A percentile compares a stretch with the other conserved stretches of the same genome.
Evolutionary conservation across 2,113 vertebrate species (phyloP).

Genomic region (Heterocephalus glaber): DNA sequence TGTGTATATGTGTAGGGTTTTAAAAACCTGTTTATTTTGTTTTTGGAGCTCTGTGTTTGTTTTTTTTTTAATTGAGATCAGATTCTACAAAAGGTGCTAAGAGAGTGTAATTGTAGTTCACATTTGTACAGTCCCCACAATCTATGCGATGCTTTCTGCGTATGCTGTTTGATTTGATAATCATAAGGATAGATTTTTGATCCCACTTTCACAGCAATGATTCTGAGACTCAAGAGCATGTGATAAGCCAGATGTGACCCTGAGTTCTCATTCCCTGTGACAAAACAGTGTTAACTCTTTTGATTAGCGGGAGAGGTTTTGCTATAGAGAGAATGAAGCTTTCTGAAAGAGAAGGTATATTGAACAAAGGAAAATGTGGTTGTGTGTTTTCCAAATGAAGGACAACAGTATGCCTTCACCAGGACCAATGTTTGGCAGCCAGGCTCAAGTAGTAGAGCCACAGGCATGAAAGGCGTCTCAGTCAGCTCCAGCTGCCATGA

Average conservation of each 20-base stretch:
- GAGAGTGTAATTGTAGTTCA: neutral
- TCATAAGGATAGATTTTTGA: neutral
- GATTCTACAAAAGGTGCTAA: neutral
- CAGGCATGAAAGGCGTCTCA: neutral
- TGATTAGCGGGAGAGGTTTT: neutral
- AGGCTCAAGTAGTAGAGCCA: neutral
- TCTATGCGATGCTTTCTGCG: neutral
- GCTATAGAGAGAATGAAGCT: neutral
- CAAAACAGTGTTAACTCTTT: neutral
- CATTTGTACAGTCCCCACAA: neutral
- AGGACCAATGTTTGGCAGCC: neutral
- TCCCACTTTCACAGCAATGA: neutral
- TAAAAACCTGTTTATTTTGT: neutral
- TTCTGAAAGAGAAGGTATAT: neutral
- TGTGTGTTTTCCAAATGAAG: neutral
- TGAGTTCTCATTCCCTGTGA: neutral
- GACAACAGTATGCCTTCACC: neutral
- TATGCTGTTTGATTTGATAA: neutral
- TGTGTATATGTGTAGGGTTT: neutral
- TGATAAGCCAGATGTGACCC: neutral
- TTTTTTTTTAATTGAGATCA: neutral
- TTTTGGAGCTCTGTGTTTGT: neutral
- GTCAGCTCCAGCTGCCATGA: neutral
- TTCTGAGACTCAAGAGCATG: neutral
- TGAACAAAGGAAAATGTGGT: neutral